Conservation (phyloP, 1,140 invertebrate genomes). For the Procambarus clarkii region DNA sequence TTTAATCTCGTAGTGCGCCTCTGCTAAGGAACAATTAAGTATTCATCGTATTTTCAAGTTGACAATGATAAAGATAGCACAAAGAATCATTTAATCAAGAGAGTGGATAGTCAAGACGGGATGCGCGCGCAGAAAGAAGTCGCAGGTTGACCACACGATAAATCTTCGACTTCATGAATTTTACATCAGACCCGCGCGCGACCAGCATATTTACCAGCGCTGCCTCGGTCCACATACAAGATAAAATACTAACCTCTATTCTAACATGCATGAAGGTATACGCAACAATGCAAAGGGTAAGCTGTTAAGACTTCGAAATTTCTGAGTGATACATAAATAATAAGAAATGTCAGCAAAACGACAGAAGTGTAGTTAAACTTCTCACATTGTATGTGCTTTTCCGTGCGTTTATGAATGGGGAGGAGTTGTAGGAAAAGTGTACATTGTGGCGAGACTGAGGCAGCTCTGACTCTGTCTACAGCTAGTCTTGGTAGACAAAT, state of each 20-base stretch:
- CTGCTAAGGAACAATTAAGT: too few relatives aligned
- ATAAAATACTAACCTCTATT: not conserved
- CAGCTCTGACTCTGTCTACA: too few relatives aligned
- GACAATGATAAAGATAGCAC: not conserved
- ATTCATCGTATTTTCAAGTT: not conserved
- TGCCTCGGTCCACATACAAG: not conserved
- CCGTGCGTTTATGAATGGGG: too few relatives aligned
- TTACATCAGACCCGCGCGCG: slow-evolving; percentile 24
- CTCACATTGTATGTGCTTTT: too few relatives aligned
- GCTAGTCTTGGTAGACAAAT: too few relatives aligned
- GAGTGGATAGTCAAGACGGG: not conserved
- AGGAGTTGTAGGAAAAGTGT: too few relatives aligned
- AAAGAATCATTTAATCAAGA: not conserved
- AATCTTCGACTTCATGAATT: slow-evolving; percentile 43
- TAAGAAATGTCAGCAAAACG: too few relatives aligned
- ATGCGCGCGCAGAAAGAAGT: slow-evolving; percentile 23
- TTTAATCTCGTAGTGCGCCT: not conserved
- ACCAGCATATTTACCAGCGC: not conserved
- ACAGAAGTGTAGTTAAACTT: too few relatives aligned
- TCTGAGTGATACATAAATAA: too few relatives aligned
- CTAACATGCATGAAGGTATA: not conserved
- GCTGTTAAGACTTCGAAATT: too few relatives aligned
- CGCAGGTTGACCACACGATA: slow-evolving; percentile 30
- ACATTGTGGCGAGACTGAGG: too few relatives aligned
- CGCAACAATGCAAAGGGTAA: not conserved